Evolutionary conservation across 2,888 invertebrate species (phyloP).

Genomic region (Trissoscelio sp.): DNA sequence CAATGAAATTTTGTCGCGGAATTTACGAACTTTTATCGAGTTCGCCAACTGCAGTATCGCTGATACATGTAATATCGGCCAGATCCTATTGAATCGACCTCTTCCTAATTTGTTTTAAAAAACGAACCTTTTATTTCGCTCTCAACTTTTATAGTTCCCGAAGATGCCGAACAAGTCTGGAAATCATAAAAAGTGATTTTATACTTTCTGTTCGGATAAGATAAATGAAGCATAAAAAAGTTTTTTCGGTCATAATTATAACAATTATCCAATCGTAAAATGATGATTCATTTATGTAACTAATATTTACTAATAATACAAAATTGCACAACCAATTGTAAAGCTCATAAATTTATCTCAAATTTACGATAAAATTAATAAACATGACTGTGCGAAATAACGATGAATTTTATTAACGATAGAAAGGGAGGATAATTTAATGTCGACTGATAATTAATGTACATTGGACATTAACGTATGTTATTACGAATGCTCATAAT

Average conservation of each 20-base stretch:
- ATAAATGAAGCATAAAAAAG: too few species aligned
- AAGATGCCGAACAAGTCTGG: background rate
- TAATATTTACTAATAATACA: too few species aligned
- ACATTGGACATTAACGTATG: constrained; percentile 26
- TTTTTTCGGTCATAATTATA: too few species aligned
- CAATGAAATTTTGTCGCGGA: constrained; percentile 32
- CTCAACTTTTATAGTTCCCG: background rate
- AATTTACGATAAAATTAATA: too few species aligned
- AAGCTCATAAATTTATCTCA: too few species aligned
- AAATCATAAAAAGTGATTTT: constrained; percentile 9
- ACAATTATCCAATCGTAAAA: too few species aligned
- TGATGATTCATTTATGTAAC: too few species aligned
- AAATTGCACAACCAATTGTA: too few species aligned
- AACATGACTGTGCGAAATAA: background rate
- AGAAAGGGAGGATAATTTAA: constrained; percentile 10
- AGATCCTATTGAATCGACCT: constrained; percentile 9
- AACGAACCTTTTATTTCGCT: constrained; percentile 17
- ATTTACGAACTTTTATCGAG: constrained; percentile 45
- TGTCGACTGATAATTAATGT: constrained; percentile 9
- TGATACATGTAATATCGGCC: constrained; percentile 13
- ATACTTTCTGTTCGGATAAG: background rate
- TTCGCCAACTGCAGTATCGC: constrained; percentile 27
- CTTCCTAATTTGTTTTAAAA: constrained; percentile 31
- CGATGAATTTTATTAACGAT: background rate
- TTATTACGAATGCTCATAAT: constrained; percentile 61